Percentiles rank a stretch among this genome's conserved stretches.
Evolutionary conservation across 2,113 vertebrate genomes (phyloP).

Genomic region (Asarcornis scutulata): DNA sequence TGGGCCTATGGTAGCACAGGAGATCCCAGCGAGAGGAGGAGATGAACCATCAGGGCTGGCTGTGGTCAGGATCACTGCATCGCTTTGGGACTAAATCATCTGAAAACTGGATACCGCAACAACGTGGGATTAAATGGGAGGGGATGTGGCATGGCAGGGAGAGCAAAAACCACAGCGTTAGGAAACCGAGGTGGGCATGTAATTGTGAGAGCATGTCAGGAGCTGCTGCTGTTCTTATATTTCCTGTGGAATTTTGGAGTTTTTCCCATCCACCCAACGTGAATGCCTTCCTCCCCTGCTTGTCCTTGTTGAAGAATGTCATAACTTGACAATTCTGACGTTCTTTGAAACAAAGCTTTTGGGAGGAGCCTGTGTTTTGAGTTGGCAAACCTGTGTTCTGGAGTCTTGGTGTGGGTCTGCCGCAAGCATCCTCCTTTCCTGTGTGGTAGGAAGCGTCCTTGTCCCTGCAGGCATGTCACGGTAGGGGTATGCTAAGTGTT

Average conservation of each 20-base stretch:
- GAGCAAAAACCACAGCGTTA: neutral
- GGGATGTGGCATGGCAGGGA: neutral
- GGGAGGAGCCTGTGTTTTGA: neutral
- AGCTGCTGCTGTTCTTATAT: rapidly evolving
- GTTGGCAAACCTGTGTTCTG: neutral
- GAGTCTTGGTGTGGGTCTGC: neutral
- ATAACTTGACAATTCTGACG: neutral
- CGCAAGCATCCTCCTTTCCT: neutral
- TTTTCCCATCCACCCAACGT: rapidly evolving
- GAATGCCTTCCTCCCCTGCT: neutral
- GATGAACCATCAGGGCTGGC: neutral
- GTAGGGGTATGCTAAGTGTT: neutral
- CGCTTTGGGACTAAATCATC: neutral
- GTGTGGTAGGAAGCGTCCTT: slow-evolving; percentile 26
- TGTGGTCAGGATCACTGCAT: neutral
- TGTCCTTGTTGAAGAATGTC: neutral
- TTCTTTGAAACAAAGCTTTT: neutral
- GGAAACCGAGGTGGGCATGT: neutral
- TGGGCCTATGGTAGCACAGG: neutral
- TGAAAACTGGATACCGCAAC: neutral
- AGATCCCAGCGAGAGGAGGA: neutral
- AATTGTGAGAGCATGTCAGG: neutral
- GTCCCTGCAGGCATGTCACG: neutral
- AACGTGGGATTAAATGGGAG: neutral
- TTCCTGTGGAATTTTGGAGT: neutral